phyloP scores from a whole-genome alignment of 92 coral and sea anemone genomes.

The Pocillopora meandrina region DNA sequence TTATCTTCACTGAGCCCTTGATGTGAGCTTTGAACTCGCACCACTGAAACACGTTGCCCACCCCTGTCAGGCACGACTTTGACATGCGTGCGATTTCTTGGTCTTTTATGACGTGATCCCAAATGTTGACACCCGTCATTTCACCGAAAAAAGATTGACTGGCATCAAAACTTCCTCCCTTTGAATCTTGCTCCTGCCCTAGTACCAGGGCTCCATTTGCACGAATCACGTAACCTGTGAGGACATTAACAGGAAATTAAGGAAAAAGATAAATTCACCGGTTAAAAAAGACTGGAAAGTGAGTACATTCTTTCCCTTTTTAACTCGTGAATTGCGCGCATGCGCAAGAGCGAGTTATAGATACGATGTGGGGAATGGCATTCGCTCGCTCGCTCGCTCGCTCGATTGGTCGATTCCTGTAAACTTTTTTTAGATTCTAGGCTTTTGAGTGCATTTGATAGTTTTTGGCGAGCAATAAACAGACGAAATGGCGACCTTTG shows the following conservation, averaged over 20 bases:
- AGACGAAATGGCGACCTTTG: too few relatives aligned
- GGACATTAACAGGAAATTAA: neutral
- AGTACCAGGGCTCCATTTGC: neutral
- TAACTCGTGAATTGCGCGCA: too few relatives aligned
- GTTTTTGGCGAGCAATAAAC: too few relatives aligned
- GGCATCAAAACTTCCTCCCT: neutral
- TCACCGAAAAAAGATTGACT: neutral
- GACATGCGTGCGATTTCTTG: neutral
- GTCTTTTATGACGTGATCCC: neutral
- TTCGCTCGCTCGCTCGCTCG: too few relatives aligned
- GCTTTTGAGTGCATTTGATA: too few relatives aligned
- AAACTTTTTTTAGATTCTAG: too few relatives aligned
- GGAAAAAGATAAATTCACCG: neutral
- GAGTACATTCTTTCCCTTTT: too few relatives aligned
- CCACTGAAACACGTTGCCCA: conserved; percentile 3
- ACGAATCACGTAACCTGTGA: neutral
- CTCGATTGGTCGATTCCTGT: too few relatives aligned
- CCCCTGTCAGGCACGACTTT: conserved; percentile 3
- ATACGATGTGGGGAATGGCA: too few relatives aligned
- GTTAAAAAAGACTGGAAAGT: too few relatives aligned
- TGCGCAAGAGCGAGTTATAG: too few relatives aligned
- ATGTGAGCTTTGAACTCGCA: neutral
- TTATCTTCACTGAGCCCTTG: neutral
- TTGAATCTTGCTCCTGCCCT: neutral
- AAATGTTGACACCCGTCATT: conserved; percentile 3